These are phyloP conservation scores for Caenorhabditis becei DNA, from an alignment of 2,888 invertebrate genomes.

Conservation along the genomic window DNA sequence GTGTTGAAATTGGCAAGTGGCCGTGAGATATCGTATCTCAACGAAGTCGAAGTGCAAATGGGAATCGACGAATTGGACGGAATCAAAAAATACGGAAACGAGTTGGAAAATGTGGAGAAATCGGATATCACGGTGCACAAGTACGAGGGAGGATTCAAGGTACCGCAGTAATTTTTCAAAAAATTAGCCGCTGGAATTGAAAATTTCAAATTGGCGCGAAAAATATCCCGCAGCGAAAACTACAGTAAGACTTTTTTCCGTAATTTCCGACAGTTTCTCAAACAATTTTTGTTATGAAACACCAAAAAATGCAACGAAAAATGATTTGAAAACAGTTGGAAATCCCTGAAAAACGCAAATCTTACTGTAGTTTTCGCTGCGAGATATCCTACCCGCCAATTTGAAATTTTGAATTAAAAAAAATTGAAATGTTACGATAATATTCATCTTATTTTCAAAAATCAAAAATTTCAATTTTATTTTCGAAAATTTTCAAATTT, in stretches of 20 bases:
- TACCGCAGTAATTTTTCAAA: slow-evolving; percentile 81
- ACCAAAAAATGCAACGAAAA: too few relatives aligned
- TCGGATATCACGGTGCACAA: slow-evolving; percentile 75
- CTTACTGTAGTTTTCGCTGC: too few relatives aligned
- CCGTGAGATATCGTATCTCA: slow-evolving; percentile 50
- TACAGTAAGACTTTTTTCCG: background rate
- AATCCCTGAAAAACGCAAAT: too few relatives aligned
- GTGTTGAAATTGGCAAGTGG: slow-evolving; percentile 37
- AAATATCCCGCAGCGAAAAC: too few relatives aligned
- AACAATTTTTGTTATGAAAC: too few relatives aligned
- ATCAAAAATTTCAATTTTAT: background rate
- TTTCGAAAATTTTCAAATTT: background rate
- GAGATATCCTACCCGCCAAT: too few relatives aligned
- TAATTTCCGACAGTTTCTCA: too few relatives aligned
- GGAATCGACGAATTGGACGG: slow-evolving; percentile 54
- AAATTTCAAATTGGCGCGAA: too few relatives aligned
- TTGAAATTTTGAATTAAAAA: too few relatives aligned
- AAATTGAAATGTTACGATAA: too few relatives aligned
- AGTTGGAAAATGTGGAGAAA: slow-evolving; percentile 36
- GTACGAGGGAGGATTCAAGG: slow-evolving; percentile 89
- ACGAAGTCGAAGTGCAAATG: slow-evolving; percentile 56
- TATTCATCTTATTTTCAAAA: too few relatives aligned
- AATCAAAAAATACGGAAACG: slow-evolving; percentile 41
- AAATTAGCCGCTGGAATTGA: background rate
- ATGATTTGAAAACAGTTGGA: too few relatives aligned